Conservation (phyloP, 2,797 vertebrate species). For the Chaunax sp. region DNA sequence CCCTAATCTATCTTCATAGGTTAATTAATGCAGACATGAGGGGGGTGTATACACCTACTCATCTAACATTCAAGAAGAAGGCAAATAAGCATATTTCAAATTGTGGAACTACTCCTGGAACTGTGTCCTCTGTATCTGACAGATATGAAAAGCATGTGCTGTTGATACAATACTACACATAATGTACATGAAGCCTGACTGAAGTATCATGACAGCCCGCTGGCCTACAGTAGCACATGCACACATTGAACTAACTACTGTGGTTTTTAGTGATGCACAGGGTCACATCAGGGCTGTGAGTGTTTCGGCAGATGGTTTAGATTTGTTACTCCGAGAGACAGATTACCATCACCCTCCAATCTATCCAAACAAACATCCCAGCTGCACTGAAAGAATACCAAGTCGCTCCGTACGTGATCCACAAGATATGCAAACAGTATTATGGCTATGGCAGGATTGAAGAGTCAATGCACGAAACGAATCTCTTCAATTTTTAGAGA, state of each 20-base stretch:
- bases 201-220: conserved; percentile 11
- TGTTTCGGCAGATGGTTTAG: conserved; percentile 83
- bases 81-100: not conserved
- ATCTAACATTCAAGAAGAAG: no score
- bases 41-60: no score
- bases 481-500: conserved; percentile 1
- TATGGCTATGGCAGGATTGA: conserved; percentile 14
- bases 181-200: conserved; percentile 8
- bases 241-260: conserved; percentile 52
- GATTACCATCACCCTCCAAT: conserved; percentile 72
- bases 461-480: not conserved
- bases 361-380: conserved; percentile 73
- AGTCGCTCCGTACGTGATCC: conserved; percentile 44
- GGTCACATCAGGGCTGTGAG: conserved; percentile 72
- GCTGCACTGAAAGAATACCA: conserved; percentile 46
- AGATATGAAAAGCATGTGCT: not conserved
- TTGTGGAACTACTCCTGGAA: not conserved
- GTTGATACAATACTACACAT: not conserved
- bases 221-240: conserved; percentile 54
- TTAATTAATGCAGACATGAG: no score
- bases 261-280: conserved; percentile 57
- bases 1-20: no score
- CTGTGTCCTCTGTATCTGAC: not conserved
- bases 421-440: conserved; percentile 48
- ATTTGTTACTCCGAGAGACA: conserved; percentile 76